These are phyloP conservation scores for Neoitamus cyanurus DNA, from an alignment of 2,888 invertebrate genomes.

Conservation along the genomic window DNA sequence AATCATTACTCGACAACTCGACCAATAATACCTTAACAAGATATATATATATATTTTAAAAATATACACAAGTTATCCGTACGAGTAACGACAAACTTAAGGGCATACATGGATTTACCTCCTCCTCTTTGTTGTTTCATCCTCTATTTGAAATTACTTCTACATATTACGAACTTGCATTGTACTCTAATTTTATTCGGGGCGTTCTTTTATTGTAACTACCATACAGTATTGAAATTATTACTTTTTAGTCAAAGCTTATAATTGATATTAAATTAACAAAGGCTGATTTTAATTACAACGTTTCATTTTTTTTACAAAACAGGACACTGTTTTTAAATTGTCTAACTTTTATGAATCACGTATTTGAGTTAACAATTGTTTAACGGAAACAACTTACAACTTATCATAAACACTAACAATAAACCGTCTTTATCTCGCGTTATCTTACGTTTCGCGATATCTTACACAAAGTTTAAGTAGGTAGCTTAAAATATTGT, in stretches of 20 bases:
- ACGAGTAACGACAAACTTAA: neutral
- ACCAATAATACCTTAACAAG: slow-evolving; percentile 41
- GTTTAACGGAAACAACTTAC: too few species aligned
- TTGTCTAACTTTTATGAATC: neutral
- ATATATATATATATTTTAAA: slow-evolving; percentile 38
- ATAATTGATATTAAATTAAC: neutral
- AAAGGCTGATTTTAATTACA: slow-evolving; percentile 42
- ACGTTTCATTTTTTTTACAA: neutral
- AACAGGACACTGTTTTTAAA: neutral
- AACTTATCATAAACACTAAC: too few species aligned
- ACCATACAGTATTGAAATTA: neutral
- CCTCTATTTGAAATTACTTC: neutral
- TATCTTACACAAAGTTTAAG: too few species aligned
- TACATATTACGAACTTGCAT: neutral
- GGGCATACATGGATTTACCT: neutral
- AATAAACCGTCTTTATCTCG: too few species aligned
- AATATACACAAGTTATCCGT: slow-evolving; percentile 9
- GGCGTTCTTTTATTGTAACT: neutral
- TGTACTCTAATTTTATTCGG: neutral
- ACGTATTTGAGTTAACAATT: neutral
- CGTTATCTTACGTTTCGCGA: too few species aligned
- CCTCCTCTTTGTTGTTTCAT: neutral
- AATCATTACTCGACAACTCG: slow-evolving; percentile 33
- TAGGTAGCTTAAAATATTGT: too few species aligned
- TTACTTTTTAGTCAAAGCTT: neutral